Evolutionary conservation across 1,140 invertebrate genomes (phyloP), one percentile per base, ranked within the genome.

Genomic region (Andricus grossulariae): DNA sequence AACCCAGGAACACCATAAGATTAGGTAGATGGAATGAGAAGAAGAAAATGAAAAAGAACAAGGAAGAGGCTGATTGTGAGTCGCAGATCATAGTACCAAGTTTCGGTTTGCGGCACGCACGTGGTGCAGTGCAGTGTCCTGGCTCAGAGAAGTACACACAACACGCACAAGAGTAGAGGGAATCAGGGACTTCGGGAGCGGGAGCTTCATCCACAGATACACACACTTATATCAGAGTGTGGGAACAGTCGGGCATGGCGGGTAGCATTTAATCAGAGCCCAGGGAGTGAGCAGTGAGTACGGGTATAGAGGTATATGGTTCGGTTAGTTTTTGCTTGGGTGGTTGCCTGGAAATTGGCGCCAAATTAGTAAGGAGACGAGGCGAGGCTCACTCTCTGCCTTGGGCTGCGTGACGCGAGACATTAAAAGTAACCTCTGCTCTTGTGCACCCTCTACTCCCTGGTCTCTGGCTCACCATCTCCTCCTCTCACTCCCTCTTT

Each of bases 291-390:
- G 81, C 71, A 81, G 74, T 75, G 81, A 82, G 80, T 85, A 81
- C 72, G 76, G 75, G 80, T 83, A 80, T 85, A 85, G 83, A 88
- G 88, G 89, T 88, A 90, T 90, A 91, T 91, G 90, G 90, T 90
- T 90, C 89, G 90, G 89, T 91, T 90, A 91, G 88, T 91, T 91
- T 91, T 91, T 91, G 89, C 90, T 81, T 87, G 88, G 86, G 89
- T 88, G 90, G 90, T 89, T 91, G 89, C 86, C 80, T 91, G 90
- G 88, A 91, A 91, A 91, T 91, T 91, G 90, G 90, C 90, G 90
- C 90, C 90, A 91, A 91, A 91, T 91, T 91, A 91, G 90, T 91
- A 90, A 91, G 90, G 88, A 91, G 90, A 91, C 89, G 88, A 90
- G 76, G 82, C 88, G 87, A 90, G 87, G 86, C 86, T 79, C 71